A percentile compares a stretch with the other conserved stretches of the same genome.
These are phyloP conservation scores for Ceratina japonica DNA, from an alignment of 1,140 invertebrate species.

Conservation along the genomic window DNA sequence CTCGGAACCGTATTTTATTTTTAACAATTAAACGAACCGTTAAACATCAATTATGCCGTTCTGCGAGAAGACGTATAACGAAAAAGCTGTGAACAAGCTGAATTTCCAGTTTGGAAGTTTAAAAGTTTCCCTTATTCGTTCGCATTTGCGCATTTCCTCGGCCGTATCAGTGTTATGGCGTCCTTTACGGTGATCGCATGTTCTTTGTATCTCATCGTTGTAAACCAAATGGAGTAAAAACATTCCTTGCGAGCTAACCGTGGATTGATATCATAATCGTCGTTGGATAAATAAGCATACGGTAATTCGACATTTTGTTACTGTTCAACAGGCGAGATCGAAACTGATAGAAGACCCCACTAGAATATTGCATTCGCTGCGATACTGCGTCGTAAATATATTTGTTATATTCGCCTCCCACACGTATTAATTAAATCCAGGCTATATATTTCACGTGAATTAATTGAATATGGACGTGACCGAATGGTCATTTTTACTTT, in stretches of 20 bases:
- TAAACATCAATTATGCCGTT: too few relatives aligned
- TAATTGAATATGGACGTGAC: not conserved
- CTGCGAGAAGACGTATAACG: not conserved
- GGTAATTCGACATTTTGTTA: conserved; percentile 26
- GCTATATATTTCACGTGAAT: not conserved
- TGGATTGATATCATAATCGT: not conserved
- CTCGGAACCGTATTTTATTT: not conserved
- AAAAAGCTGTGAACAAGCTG: not conserved
- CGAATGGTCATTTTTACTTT: not conserved
- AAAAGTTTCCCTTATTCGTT: conserved; percentile 22
- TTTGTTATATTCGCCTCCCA: conserved; percentile 1
- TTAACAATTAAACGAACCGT: not conserved
- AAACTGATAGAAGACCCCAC: not conserved
- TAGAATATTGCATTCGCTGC: conserved; percentile 3
- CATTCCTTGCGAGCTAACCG: not conserved
- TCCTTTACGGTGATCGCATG: conserved; percentile 31
- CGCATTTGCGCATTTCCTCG: conserved; percentile 40
- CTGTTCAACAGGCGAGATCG: not conserved
- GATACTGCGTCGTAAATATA: conserved; percentile 38
- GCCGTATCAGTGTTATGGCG: conserved; percentile 43
- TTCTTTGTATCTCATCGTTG: conserved; percentile 14
- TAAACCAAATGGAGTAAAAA: conserved; percentile 9
- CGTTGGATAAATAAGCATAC: not conserved
- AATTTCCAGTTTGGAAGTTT: not conserved
- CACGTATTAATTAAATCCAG: not conserved